Base-by-base conservation (phyloP, 2,113 vertebrate species). In the Phyllostomus discolor region DNA sequence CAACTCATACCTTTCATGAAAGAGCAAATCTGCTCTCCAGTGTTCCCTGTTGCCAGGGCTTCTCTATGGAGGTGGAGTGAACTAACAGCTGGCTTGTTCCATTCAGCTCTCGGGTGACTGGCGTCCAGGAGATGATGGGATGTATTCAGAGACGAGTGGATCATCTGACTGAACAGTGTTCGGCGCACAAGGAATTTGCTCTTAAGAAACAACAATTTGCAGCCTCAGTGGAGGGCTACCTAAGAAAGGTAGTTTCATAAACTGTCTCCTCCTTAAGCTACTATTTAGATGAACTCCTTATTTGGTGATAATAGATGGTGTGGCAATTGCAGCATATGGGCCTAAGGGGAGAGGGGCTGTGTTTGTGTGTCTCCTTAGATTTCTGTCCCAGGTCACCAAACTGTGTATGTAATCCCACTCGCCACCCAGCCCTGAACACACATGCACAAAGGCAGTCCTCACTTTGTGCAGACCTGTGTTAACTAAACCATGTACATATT, bases 221-320 rank as follows among this genome's bases (percentile, higher is more conserved):
- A 57, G 82, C 93, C 7, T 98, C 96, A 2, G 98, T 99, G 96
- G 98, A 99, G 87, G 98, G 96, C 50, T 97, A 98, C 10, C 72
- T 99, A 66, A 98, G 97, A 62, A 99, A 99, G 99, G 99, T 99
- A 98, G 2, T 80, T 57, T 48, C 12, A 79, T 69, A 79, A 91
- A 19, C 33, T 0, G 0, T 35, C 0, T 0, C 80, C 28, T 33
- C 82, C 66, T 35, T 93, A 90, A 93, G 7, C 16, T 59, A 31
- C 82, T 88, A 24, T 50, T 88, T 67, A 48, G 54, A 62, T 57
- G 26, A 48, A 70, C 26, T 6, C 54, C 66, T 92, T 57, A 24
- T 75, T 70, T 75, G 31, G 10, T 66, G 84, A 41, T 93, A 26
- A 15, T 69, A 64, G 41, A 16, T 11, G 10, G 7, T 80, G 4